Percentiles rank a stretch among this genome's conserved stretches.
Conservation (phyloP, 2,888 invertebrate genomes). For the Chamaedrilus cognettii region DNA sequence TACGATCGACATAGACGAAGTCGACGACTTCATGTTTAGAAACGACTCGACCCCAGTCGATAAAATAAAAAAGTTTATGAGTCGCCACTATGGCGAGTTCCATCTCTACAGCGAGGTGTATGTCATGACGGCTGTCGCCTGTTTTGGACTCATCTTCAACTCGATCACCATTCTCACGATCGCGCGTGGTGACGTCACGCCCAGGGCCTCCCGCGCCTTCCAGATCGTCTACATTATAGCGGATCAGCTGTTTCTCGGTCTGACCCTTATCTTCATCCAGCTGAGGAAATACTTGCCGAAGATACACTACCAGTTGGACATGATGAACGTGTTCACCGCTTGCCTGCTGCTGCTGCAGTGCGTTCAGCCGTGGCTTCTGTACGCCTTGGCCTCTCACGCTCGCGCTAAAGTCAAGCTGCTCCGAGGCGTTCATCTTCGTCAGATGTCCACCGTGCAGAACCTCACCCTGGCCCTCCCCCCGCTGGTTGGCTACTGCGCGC, state of each 20-base stretch:
- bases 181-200: background rate
- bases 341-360: background rate
- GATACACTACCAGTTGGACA: background rate
- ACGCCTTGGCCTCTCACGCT: background rate
- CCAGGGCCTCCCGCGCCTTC: background rate
- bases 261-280: constrained; percentile 3
- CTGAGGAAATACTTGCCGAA: constrained; percentile 3
- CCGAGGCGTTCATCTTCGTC: background rate
- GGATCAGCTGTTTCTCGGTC: background rate
- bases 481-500: background rate
- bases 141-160: constrained; percentile 5
- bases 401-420: background rate
- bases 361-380: constrained; percentile 3
- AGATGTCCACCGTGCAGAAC: background rate
- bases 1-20: background rate
- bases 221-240: background rate
- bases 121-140: background rate
- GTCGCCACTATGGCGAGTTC: constrained; percentile 4
- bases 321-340: constrained; percentile 2
- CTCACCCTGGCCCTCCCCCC: background rate
- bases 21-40: background rate
- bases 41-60: background rate
- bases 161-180: background rate
- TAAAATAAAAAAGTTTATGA: background rate
- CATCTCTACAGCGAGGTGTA: background rate